Evolutionary conservation across 2,888 invertebrate genomes (phyloP), one percentile per base, ranked within the genome.

Genomic region (Enchytraeus crypticus): DNA sequence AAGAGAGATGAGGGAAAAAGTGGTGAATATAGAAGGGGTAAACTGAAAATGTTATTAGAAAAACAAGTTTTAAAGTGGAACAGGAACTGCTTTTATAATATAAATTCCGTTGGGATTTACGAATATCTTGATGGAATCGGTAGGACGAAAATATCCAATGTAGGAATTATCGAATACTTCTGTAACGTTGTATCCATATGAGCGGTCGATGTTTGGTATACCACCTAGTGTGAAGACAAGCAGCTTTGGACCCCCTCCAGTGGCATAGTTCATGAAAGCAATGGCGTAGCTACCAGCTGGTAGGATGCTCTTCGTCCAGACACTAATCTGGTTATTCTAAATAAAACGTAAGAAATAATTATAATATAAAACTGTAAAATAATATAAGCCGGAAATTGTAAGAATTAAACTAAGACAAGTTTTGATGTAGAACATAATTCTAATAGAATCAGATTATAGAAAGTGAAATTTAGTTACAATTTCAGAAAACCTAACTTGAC

Each of bases 21-120:
- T n/a, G n/a, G n/a, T n/a, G 11, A 47, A 26, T 2, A 47, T 47
- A 11, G 47, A 47, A n/a, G 23, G 23, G 8, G 1, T n/a, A 30
- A 51, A 2, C 8, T 2, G 30, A 21, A 26, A 18, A 1, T 4
- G 27, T 49, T 27, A 3, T 3, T 49, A 26, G 14, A 49, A 0
- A 49, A 29, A 21, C 14, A 23, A 11, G 32, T 51, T 33, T 32
- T 51, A 1, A 14, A 27, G 30, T 8, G 53, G 23, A 23, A 27
- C 23, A 27, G 57, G 61, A 38, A 53, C 43, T n/a, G 67, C 69
- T 43, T 60, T 64, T 38, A 64, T 33, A 27, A 66, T 30, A 32
- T 51, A 64, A 18, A 69, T 67, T 8, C 70, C 70, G 4, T 64
- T 65, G 14, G 70, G 70, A 47, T 70, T 65, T 5, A 70, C 68